phyloP scores from a whole-genome alignment of 2,888 invertebrate genomes.

The Pardosa pseudoannulata region DNA sequence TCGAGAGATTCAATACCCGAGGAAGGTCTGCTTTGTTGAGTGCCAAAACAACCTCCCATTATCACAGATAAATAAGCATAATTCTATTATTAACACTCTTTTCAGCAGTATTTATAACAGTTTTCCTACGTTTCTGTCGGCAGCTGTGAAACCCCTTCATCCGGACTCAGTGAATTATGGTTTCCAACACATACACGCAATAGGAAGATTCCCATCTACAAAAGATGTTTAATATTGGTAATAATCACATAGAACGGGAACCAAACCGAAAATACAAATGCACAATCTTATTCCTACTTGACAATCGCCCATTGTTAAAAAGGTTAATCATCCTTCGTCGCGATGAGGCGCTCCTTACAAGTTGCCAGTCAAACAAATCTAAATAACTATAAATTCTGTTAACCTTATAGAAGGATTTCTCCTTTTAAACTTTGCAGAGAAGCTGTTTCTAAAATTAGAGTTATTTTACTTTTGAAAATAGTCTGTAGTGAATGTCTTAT shows the following conservation, averaged over 20 bases:
- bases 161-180: conserved; percentile 18
- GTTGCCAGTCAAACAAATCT: not conserved
- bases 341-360: not conserved
- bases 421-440: too few relatives aligned
- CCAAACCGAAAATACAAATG: not conserved
- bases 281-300: conserved; percentile 1
- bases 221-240: not conserved
- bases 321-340: conserved; percentile 4
- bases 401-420: too few relatives aligned
- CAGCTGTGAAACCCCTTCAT: conserved; percentile 36
- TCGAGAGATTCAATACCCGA: conserved; percentile 71
- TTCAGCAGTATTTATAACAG: conserved; percentile 25
- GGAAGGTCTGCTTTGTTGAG: conserved; percentile 72
- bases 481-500: too few relatives aligned
- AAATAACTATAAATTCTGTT: not conserved
- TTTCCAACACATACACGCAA: not conserved
- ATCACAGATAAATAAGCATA: conserved; percentile 64
- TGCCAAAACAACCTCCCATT: conserved; percentile 74
- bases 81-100: conserved; percentile 31
- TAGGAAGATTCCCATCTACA: not conserved
- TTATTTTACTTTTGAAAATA: too few relatives aligned
- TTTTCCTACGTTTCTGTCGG: conserved; percentile 42
- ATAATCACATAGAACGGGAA: not conserved
- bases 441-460: too few relatives aligned
- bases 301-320: conserved; percentile 14